Conservation (phyloP, 2,797 vertebrate genomes). For the Enteromius argenteus region DNA sequence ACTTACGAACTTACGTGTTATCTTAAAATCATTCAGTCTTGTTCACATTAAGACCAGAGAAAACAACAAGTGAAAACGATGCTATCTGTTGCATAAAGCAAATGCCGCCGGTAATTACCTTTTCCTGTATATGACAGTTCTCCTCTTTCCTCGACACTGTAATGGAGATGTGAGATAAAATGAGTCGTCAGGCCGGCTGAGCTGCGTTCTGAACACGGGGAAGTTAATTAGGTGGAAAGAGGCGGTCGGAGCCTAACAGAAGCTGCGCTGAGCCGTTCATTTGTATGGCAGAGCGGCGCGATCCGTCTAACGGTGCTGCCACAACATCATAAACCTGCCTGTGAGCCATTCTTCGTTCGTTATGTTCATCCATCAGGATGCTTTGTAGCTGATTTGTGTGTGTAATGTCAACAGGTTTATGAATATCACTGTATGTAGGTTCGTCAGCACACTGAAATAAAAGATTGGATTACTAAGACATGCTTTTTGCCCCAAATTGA, state of each 20-base stretch:
- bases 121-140: slow-evolving; percentile 13
- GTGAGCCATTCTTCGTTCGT: background rate
- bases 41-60: background rate
- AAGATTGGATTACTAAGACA: background rate
- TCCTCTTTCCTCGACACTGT: slow-evolving; percentile 66
- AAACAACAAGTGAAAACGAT: slow-evolving; percentile 28
- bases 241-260: slow-evolving; percentile 73
- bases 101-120: slow-evolving; percentile 64
- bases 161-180: slow-evolving; percentile 72
- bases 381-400: background rate
- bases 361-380: background rate
- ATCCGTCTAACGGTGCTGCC: slow-evolving; percentile 70
- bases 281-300: slow-evolving; percentile 81
- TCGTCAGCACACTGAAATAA: background rate
- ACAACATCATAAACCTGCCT: slow-evolving; percentile 5
- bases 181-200: slow-evolving; percentile 73
- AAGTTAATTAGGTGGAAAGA: slow-evolving; percentile 83
- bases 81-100: slow-evolving; percentile 31
- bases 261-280: slow-evolving; percentile 79
- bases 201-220: slow-evolving; percentile 71
- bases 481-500: background rate
- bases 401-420: slow-evolving; percentile 6
- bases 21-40: background rate
- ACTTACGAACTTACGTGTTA: background rate
- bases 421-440: background rate